Percentiles rank a stretch among this genome's conserved stretches.
Evolutionary conservation across 2,797 vertebrate genomes (phyloP).

Genomic region (Pelodytes ibericus): DNA sequence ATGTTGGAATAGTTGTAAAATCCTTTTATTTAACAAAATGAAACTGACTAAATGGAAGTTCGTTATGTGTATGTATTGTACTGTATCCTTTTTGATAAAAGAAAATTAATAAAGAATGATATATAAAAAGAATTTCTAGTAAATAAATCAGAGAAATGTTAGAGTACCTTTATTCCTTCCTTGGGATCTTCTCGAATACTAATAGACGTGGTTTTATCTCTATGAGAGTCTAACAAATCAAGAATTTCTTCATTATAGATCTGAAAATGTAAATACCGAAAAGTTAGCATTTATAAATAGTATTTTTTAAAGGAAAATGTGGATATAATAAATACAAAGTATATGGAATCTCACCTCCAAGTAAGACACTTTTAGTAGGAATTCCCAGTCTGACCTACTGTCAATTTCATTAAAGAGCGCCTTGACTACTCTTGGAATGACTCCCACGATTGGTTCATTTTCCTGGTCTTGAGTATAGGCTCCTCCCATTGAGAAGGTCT

Average conservation of each 20-base stretch:
- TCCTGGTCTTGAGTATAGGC: conserved; percentile 89
- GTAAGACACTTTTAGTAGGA: conserved; percentile 85
- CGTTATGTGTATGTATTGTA: too few species aligned
- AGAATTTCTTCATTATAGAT: conserved; percentile 97
- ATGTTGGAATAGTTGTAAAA: too few species aligned
- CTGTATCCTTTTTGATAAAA: too few species aligned
- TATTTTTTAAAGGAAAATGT: background rate
- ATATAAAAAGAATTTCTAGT: too few species aligned
- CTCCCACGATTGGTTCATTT: conserved; percentile 83
- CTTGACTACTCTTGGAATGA: conserved; percentile 89
- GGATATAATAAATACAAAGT: background rate
- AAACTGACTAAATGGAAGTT: too few species aligned
- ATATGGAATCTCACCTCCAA: conserved; percentile 80
- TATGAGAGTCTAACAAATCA: conserved; percentile 84
- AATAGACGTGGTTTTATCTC: conserved; percentile 80
- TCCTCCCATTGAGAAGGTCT: conserved; percentile 96
- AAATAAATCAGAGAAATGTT: too few species aligned
- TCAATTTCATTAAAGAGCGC: conserved; percentile 84
- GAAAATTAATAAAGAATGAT: too few species aligned
- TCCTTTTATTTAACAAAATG: too few species aligned
- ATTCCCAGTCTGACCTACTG: conserved; percentile 77
- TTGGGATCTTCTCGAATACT: conserved; percentile 94
- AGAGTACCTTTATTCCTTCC: conserved; percentile 95
- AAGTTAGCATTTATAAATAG: background rate
- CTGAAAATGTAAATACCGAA: conserved; percentile 67